Evolutionary conservation across 2,797 vertebrate genomes (phyloP), one percentile per base, ranked within the genome.

Genomic region (Acipenser transmontanus): DNA sequence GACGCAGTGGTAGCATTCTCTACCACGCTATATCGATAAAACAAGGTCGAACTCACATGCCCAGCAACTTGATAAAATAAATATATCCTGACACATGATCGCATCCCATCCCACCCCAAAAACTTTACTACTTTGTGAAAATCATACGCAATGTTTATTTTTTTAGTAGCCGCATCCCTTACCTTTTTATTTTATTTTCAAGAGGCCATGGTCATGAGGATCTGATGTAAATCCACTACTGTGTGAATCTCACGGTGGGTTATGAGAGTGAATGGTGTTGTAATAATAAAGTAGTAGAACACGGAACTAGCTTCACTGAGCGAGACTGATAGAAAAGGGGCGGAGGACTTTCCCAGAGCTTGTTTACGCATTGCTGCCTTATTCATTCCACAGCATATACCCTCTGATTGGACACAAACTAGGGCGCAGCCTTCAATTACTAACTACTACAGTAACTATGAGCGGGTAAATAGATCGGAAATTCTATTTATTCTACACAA

Each of bases 281-380:
- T 71, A 64, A 65, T 68, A 65, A 68, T 70, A 71, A 72, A 78
- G 72, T 76, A 71, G 74, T 74, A 63, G 71, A 66, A 80, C 75
- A 74, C 80, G 68, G 77, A 77, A 77, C 75, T 78, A 77, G 75
- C 75, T 68, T 71, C 81, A 75, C 75, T 74, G 76, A 64, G 73
- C 34, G 34, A 80, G 76, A 78, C 72, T 73, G 78, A 72, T 74
- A 79, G 70, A 67, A 72, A 82, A 82, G 80, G 83, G 87, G 87
- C 82, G 88, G 88, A 87, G 86, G 87, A 89, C 81, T 86, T 80
- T 85, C 80, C 34, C 81, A 71, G 82, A 80, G 85, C 84, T 88
- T 88, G 86, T 92, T 91, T 92, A 91, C 89, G 89, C 88, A 82
- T 84, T 83, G 87, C 88, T 86, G 86, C 87, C 87, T 80, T 78